Evolutionary conservation across 2,797 vertebrate genomes (phyloP).

Genomic region (Enteromius unitaeniatus): DNA sequence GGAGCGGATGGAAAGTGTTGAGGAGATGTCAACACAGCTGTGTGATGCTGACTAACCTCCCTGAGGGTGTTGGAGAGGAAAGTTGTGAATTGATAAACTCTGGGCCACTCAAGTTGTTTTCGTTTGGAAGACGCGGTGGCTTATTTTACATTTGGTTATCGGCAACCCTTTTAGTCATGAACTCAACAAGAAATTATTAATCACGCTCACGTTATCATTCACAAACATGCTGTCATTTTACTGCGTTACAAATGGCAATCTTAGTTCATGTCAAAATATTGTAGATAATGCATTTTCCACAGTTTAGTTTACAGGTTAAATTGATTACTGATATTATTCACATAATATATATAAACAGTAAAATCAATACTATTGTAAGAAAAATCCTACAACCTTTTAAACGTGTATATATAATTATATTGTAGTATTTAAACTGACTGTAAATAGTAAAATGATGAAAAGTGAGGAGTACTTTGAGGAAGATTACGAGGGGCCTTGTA

Average conservation of each 20-base stretch:
- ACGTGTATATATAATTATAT: no score
- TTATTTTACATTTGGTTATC: constrained; percentile 18
- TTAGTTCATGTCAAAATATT: background rate
- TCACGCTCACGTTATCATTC: background rate
- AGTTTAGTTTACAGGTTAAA: background rate
- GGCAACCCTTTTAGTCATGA: background rate
- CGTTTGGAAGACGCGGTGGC: background rate
- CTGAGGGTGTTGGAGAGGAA: background rate
- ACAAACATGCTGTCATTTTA: background rate
- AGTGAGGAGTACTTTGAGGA: no score
- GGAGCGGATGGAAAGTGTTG: constrained; percentile 30
- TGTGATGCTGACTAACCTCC: constrained; percentile 5
- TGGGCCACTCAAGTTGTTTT: constrained; percentile 23
- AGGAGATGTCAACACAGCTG: constrained; percentile 38
- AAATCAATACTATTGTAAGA: no score
- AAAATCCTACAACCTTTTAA: no score
- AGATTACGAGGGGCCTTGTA: no score
- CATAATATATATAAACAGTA: no score
- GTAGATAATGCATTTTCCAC: background rate
- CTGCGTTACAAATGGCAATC: background rate
- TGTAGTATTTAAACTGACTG: no score
- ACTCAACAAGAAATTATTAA: background rate
- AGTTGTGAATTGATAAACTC: constrained; percentile 39
- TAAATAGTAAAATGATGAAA: no score
- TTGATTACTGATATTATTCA: background rate